Evolutionary conservation across 2,113 vertebrate species (phyloP), one percentile per base, ranked within the genome.

Genomic region (Dendrocopos noguchii): DNA sequence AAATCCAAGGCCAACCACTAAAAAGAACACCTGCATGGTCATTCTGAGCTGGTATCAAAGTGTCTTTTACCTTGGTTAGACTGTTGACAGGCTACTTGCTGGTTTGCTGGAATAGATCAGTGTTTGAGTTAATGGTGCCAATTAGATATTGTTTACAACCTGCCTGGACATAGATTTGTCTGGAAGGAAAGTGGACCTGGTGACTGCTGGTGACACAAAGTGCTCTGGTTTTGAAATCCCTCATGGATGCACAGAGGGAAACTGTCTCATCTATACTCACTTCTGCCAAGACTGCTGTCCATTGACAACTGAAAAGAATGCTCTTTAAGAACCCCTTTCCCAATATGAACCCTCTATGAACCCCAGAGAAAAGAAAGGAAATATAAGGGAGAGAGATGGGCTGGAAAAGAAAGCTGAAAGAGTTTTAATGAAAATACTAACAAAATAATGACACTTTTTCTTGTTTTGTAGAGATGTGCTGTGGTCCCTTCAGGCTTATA

Each of bases 131-230:
- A 85, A 88, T 8, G 3, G 31, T 87, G 74, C 53, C 94, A 94
- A 63, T 71, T 92, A 87, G 55, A 52, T 75, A 6, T 21, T 91
- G 65, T 80, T 95, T 90, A 71, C 84, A 90, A 20, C 90, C 20
- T 78, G 20, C 74, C 75, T 71, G 94, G 86, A 63, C 73, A 73
- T 15, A 33, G 39, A 64, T 90, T 64, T 86, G 21, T 55, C 33
- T 67, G 47, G 36, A 53, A 89, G 63, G 59, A 83, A 76, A 84
- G 31, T 74, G 56, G 21, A 76, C 16, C 33, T 77, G 61, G 29
- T 75, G 86, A 72, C 65, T 74, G 52, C 57, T 53, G 10, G n/a
- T 73, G 74, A 88, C 91, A 85, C 68, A 17, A 42, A 77, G 63
- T 59, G 29, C 57, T 59, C 59, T 27, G 42, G 8, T 21, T 47